Conservation (phyloP, 2,797 vertebrate genomes). For the Pseudocheirus occidentalis region DNA sequence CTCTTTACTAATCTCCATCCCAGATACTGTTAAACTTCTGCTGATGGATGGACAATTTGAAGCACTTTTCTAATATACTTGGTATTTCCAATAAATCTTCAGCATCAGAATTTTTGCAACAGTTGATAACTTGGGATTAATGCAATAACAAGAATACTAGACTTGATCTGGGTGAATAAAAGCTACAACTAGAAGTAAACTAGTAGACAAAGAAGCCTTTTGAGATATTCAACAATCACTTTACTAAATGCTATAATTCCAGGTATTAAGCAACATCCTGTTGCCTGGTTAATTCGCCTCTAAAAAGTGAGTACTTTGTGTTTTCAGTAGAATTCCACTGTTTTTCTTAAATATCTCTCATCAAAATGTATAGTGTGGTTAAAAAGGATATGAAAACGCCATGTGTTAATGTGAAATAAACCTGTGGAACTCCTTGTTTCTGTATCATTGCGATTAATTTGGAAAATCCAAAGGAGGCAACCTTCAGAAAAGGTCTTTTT, state of each 20-base stretch:
- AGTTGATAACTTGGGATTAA: slow-evolving; percentile 10
- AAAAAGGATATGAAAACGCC: slow-evolving; percentile 25
- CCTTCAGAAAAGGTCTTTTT: neutral
- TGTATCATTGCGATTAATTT: slow-evolving; percentile 22
- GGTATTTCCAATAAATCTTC: neutral
- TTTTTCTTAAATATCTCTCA: neutral
- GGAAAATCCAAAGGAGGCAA: neutral
- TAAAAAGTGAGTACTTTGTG: slow-evolving; percentile 24
- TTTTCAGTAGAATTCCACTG: slow-evolving; percentile 39
- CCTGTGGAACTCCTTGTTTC: neutral
- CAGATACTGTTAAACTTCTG: slow-evolving; percentile 19
- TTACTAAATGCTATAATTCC: neutral
- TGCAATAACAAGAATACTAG: slow-evolving; percentile 16
- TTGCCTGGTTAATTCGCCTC: neutral
- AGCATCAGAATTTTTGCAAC: neutral
- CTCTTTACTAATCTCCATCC: slow-evolving; percentile 20
- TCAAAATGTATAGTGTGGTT: neutral
- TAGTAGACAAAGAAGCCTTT: slow-evolving; percentile 17
- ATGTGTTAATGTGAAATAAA: neutral
- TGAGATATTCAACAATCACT: slow-evolving; percentile 6
- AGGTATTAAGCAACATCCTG: slow-evolving; percentile 7
- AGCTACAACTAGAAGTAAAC: slow-evolving; percentile 20
- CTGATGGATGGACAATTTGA: slow-evolving; percentile 16
- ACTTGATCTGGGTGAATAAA: slow-evolving; percentile 8
- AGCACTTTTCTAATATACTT: slow-evolving; percentile 26